These are phyloP conservation scores for Drosophila planitibia DNA, from an alignment of 2,888 invertebrate species.

Conservation along the genomic window DNA sequence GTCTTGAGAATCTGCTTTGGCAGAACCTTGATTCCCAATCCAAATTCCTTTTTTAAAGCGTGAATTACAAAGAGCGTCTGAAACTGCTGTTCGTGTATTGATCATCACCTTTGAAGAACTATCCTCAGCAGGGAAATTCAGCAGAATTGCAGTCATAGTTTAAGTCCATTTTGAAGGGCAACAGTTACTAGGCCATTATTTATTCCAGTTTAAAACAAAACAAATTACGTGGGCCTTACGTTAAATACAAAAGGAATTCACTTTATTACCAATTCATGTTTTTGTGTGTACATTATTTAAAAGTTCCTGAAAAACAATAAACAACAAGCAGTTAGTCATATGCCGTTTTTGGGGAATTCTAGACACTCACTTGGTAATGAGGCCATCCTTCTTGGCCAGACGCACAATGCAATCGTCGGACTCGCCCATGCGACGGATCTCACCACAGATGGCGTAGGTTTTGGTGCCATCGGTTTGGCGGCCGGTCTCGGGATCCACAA, in stretches of 20 bases:
- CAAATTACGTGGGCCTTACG: slow-evolving; percentile 38
- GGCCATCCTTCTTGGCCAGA: slow-evolving; percentile 96
- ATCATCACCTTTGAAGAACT: background rate
- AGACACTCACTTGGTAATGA: slow-evolving; percentile 92
- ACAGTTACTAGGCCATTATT: slow-evolving; percentile 9
- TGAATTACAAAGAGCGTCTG: background rate
- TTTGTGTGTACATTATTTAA: slow-evolving; percentile 52
- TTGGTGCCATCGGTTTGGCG: slow-evolving; percentile 94
- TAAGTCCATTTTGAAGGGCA: background rate
- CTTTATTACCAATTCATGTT: slow-evolving; percentile 69
- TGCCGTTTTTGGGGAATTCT: background rate
- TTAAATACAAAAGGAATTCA: slow-evolving; percentile 74
- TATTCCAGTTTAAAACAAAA: slow-evolving; percentile 48
- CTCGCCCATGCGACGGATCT: slow-evolving; percentile 98
- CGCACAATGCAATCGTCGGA: slow-evolving; percentile 98
- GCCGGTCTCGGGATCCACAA: slow-evolving; percentile 97
- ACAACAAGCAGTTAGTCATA: slow-evolving; percentile 1
- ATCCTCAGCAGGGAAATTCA: background rate
- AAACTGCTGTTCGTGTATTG: background rate
- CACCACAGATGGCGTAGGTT: slow-evolving; percentile 98
- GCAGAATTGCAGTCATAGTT: background rate
- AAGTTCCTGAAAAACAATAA: slow-evolving; percentile 61
- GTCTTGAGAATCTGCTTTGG: background rate
- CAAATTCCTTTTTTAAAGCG: background rate
- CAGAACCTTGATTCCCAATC: background rate